phyloP scores from a whole-genome alignment of 1,140 invertebrate genomes.

The Chrysopa pallens region DNA sequence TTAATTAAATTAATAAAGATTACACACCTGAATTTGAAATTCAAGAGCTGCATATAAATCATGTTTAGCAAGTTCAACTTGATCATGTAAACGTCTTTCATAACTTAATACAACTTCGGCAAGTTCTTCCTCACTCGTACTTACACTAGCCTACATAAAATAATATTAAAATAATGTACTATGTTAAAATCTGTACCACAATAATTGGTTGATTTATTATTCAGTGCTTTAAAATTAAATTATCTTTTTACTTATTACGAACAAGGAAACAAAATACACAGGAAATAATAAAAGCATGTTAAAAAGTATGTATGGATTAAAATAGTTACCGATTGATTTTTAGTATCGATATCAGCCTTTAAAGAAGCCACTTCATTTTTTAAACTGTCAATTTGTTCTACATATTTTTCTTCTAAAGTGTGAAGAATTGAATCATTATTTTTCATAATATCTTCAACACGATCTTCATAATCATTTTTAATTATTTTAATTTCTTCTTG shows the following conservation, averaged over 20 bases:
- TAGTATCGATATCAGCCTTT: background rate
- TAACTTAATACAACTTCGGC: constrained; percentile 25
- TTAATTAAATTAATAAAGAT: background rate
- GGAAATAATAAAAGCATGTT: too few species aligned
- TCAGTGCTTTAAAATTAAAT: too few species aligned
- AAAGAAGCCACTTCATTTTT: constrained; percentile 25
- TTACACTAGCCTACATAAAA: constrained; percentile 12
- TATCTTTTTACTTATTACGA: too few species aligned
- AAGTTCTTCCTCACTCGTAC: constrained; percentile 21
- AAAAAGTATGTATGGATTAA: too few species aligned
- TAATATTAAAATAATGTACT: too few species aligned
- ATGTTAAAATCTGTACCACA: too few species aligned
- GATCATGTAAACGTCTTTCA: constrained; percentile 31
- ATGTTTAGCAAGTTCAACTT: constrained; percentile 33
- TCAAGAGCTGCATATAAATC: constrained; percentile 37
- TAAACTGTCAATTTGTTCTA: constrained; percentile 25
- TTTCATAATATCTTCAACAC: constrained; percentile 24
- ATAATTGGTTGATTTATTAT: too few species aligned
- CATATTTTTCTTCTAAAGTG: constrained; percentile 25
- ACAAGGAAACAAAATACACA: too few species aligned
- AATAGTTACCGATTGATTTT: too few species aligned
- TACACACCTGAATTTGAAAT: constrained; percentile 36
- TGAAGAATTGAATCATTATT: constrained; percentile 25
- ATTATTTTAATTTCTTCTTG: constrained; percentile 17
- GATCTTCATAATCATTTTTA: constrained; percentile 23